phyloP scores from a whole-genome alignment of 2,113 vertebrate species.

The Reinhardtius hippoglossoides region DNA sequence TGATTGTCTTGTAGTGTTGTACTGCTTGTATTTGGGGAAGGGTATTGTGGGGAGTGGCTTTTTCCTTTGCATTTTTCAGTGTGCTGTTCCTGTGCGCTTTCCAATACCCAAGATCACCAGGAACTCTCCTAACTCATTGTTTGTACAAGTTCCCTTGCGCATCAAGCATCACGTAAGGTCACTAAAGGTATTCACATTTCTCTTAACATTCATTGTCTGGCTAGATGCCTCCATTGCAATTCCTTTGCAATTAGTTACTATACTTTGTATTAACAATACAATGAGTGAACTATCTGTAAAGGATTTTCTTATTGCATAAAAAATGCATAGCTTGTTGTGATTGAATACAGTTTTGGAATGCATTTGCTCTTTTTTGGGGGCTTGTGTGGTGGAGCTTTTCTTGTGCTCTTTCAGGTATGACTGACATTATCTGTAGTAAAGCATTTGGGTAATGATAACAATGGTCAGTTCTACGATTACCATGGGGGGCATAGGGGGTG shows the following conservation, averaged over 20 bases:
- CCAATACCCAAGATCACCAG: slow-evolving; percentile 78
- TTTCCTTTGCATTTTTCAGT: slow-evolving; percentile 84
- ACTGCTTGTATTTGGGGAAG: slow-evolving; percentile 55
- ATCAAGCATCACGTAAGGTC: slow-evolving; percentile 79
- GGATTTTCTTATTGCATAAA: slow-evolving; percentile 82
- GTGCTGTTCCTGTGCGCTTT: slow-evolving; percentile 83
- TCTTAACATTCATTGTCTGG: slow-evolving; percentile 75
- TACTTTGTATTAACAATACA: slow-evolving; percentile 79
- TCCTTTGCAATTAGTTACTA: slow-evolving; percentile 80
- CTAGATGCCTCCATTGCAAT: slow-evolving; percentile 69
- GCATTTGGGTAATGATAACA: no score
- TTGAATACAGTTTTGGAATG: slow-evolving; percentile 83
- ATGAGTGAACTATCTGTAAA: slow-evolving; percentile 83
- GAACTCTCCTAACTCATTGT: slow-evolving; percentile 82
- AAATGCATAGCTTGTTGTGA: slow-evolving; percentile 85
- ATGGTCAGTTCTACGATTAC: no score
- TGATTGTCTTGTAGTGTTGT: slow-evolving; percentile 43
- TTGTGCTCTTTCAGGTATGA: slow-evolving; percentile 87
- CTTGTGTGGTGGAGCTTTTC: slow-evolving; percentile 81
- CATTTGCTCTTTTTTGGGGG: slow-evolving; percentile 82
- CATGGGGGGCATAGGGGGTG: no score
- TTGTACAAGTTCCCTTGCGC: slow-evolving; percentile 81
- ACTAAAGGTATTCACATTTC: slow-evolving; percentile 75
- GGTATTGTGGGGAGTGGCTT: slow-evolving; percentile 73
- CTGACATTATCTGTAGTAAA: no score